phyloP scores from a whole-genome alignment of 2,797 vertebrate genomes.

The Pipistrellus pygmaeus region DNA sequence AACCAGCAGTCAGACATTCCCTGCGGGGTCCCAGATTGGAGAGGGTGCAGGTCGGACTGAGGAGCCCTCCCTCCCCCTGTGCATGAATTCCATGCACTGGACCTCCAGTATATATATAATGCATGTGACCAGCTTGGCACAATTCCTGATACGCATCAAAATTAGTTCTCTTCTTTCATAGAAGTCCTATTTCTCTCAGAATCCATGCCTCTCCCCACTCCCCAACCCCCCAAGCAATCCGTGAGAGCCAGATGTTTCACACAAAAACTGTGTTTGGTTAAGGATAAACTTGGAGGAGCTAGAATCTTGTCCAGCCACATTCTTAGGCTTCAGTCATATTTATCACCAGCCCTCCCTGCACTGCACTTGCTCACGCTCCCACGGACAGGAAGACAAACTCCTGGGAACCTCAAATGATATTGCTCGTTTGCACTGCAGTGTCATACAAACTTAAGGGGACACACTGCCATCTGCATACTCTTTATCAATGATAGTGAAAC shows the following conservation, averaged over 20 bases:
- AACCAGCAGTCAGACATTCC: too few relatives aligned
- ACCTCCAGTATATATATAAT: neutral
- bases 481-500: neutral
- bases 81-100: too few relatives aligned
- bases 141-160: neutral
- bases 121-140: neutral
- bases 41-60: too few relatives aligned
- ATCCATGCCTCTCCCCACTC: too few relatives aligned
- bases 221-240: neutral
- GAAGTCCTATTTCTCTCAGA: neutral
- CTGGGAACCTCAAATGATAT: neutral
- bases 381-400: neutral
- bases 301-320: neutral
- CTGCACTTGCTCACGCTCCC: too few relatives aligned
- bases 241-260: neutral
- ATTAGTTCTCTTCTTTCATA: neutral
- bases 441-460: neutral
- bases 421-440: fast-evolving
- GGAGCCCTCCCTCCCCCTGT: too few relatives aligned
- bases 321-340: slow-evolving; percentile 14
- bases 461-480: neutral
- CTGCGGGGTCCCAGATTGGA: too few relatives aligned
- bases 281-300: neutral
- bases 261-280: neutral
- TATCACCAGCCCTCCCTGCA: neutral